A percentile compares a stretch with the other conserved stretches of the same genome.
These are phyloP conservation scores for Melinaea menophilus DNA, from an alignment of 2,888 invertebrate species.

Conservation along the genomic window DNA sequence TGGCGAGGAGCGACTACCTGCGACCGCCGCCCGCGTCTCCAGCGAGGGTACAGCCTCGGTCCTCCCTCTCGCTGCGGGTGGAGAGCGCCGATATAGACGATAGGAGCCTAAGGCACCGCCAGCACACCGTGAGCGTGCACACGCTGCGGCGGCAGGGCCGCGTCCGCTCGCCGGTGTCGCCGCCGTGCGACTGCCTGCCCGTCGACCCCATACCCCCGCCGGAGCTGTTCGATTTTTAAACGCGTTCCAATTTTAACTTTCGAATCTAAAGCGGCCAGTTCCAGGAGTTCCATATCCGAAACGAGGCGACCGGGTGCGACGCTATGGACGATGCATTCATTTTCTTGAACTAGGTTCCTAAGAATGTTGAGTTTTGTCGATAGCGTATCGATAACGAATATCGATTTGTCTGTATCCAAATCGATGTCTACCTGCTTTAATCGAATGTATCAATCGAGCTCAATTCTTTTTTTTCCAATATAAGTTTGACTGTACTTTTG, in stretches of 20 bases:
- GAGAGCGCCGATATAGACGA: slow-evolving; percentile 45
- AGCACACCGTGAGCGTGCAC: slow-evolving; percentile 46
- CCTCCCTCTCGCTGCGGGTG: slow-evolving; percentile 54
- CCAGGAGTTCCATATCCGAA: slow-evolving; percentile 6
- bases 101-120: slow-evolving; percentile 32
- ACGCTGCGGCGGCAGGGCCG: slow-evolving; percentile 33
- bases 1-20: slow-evolving; percentile 57
- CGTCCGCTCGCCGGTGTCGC: slow-evolving; percentile 25
- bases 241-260: slow-evolving; percentile 6
- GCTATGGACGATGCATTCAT: slow-evolving; percentile 2
- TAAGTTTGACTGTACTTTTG: too few relatives aligned
- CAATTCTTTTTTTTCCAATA: too few relatives aligned
- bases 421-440: too few relatives aligned
- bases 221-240: slow-evolving; percentile 65
- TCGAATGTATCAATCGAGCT: too few relatives aligned
- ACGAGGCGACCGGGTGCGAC: neutral
- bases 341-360: too few relatives aligned
- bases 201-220: slow-evolving; percentile 66
- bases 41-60: slow-evolving; percentile 45
- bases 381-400: too few relatives aligned
- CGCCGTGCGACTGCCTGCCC: slow-evolving; percentile 54
- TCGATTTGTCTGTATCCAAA: too few relatives aligned
- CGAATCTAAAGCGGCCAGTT: neutral
- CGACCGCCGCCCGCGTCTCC: slow-evolving; percentile 48
- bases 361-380: too few relatives aligned